Evolutionary conservation across 1,140 invertebrate species (phyloP), one percentile per base, ranked within the genome.

Genomic region (roundworm (Caenorhabditis elegans)): DNA sequence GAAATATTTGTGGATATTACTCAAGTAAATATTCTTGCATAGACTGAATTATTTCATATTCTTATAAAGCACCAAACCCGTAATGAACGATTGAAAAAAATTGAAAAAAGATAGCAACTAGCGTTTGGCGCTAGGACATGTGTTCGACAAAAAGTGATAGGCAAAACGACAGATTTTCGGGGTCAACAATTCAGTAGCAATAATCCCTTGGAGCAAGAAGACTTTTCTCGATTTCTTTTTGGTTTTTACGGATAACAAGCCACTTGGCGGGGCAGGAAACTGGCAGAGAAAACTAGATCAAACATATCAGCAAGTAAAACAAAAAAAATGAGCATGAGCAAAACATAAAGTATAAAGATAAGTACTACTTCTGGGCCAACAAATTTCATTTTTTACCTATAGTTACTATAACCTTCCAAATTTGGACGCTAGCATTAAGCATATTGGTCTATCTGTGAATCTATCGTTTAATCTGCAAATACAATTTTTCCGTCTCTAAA

Each of bases 111-210:
- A 70, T 39, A 39, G 34, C 39, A 43, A 43, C 6, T 39, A 39
- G 22, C 6, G 17, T 39, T 70, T 39, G 34, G 60, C 6, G 60
- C 60, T 15, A 70, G 34, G 60, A 70, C 60, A 70, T 70, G 39
- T 43, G 60, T 70, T 70, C 34, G n/a, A 70, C 31, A 70, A 70
- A 39, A 70, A 70, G 60, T 70, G 60, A 70, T 70, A 70, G 60
- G 34, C 60, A 26, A 39, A 39, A 39, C 60, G 60, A 22, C 60
- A 70, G 34, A 70, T 70, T 39, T n/a, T 36, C 34, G 60, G 39
- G 60, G 60, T 70, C 60, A 70, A 70, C 60, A 70, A 70, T 36
- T 17, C 26, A 22, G 26, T 22, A 5, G 34, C 13, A 31, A 39
- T 11, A 22, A 24, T n/a, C n/a, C n/a, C 10, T 55, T 24, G 53